phyloP scores from a whole-genome alignment of 2,797 vertebrate genomes.

The Chrysocyon brachyurus region DNA sequence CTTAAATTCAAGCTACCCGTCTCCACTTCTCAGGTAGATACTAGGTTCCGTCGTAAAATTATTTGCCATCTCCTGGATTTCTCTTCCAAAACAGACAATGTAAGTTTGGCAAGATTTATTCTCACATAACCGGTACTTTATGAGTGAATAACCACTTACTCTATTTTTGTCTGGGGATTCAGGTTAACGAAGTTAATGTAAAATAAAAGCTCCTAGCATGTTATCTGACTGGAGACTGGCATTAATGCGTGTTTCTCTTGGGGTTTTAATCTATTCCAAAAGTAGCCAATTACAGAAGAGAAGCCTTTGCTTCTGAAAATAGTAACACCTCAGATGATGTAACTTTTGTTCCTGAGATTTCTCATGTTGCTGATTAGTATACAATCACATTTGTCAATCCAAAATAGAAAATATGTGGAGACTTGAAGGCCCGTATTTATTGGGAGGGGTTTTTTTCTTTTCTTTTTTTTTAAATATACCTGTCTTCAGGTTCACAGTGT shows the following conservation, averaged over 20 bases:
- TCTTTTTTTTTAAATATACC: background rate
- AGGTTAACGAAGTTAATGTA: background rate
- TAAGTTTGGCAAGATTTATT: background rate
- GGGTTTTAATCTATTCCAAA: background rate
- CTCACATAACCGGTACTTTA: background rate
- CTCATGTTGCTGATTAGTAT: background rate
- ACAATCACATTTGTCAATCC: background rate
- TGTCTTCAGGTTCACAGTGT: background rate
- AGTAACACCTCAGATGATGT: background rate
- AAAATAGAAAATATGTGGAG: background rate
- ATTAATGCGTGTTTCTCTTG: slow-evolving; percentile 1
- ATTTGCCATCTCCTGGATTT: background rate
- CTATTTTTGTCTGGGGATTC: background rate
- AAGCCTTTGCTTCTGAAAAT: slow-evolving; percentile 40
- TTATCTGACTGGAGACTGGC: background rate
- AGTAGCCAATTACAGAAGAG: background rate
- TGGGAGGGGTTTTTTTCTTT: background rate
- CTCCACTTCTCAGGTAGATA: background rate
- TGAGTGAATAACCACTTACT: background rate
- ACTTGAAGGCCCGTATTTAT: background rate
- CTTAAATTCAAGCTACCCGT: background rate
- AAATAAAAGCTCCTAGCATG: background rate
- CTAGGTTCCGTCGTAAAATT: background rate
- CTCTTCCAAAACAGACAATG: slow-evolving; percentile 5
- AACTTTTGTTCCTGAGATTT: background rate